These are phyloP conservation scores for Xyrichtys novacula DNA, from an alignment of 2,797 vertebrate species.

Conservation along the genomic window DNA sequence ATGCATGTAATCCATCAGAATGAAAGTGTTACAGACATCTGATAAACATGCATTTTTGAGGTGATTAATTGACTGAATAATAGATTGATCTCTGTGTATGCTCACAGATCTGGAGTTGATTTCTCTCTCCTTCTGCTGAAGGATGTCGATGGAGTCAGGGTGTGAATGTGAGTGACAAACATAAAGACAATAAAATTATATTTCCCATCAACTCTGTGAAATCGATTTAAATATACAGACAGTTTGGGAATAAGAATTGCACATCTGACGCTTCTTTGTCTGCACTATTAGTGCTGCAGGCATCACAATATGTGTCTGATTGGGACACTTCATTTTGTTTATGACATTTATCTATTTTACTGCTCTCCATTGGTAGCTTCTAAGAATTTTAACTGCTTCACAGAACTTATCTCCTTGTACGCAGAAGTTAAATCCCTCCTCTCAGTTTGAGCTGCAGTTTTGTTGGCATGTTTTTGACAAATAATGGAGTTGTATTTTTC, in stretches of 20 bases:
- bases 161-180: constrained; percentile 17
- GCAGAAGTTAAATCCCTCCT: not conserved
- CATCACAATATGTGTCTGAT: constrained; percentile 54
- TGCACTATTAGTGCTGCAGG: constrained; percentile 30
- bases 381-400: constrained; percentile 45
- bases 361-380: constrained; percentile 51
- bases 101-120: constrained; percentile 57
- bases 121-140: constrained; percentile 42
- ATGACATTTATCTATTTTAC: constrained; percentile 62
- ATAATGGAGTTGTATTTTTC: constrained; percentile 49
- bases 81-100: constrained; percentile 67
- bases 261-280: constrained; percentile 27
- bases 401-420: constrained; percentile 31
- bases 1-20: constrained; percentile 84
- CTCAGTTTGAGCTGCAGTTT: constrained; percentile 28
- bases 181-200: constrained; percentile 33
- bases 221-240: constrained; percentile 54
- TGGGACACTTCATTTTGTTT: constrained; percentile 62
- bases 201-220: constrained; percentile 43
- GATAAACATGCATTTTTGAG: constrained; percentile 80
- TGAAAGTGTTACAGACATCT: constrained; percentile 76
- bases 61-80: constrained; percentile 81
- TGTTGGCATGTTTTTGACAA: constrained; percentile 51
- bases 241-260: constrained; percentile 46
- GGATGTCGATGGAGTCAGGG: constrained; percentile 11